Conservation (phyloP, 2,797 vertebrate species). For the Ambastaia sidthimunki region DNA sequence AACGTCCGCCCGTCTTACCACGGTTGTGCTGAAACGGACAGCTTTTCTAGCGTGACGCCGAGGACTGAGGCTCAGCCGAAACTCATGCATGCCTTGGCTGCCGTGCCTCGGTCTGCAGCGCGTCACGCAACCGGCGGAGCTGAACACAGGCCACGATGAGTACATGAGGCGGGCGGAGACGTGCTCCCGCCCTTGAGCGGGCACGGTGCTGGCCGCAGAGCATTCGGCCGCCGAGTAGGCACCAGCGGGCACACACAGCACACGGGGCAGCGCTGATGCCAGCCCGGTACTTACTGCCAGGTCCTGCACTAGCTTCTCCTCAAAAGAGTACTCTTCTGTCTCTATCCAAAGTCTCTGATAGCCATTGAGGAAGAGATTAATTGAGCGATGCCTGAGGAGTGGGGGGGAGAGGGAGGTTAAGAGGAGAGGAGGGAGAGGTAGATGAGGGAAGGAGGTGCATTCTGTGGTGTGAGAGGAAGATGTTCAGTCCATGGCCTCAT, state of each 20-base stretch:
- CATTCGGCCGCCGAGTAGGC: constrained; percentile 58
- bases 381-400: constrained; percentile 96
- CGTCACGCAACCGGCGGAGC: constrained; percentile 71
- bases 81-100: constrained; percentile 81
- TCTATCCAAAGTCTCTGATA: constrained; percentile 99
- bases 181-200: constrained; percentile 61
- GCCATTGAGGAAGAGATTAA: constrained; percentile 99
- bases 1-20: constrained; percentile 75
- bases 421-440: constrained; percentile 78
- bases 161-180: constrained; percentile 66
- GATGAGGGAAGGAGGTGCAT: constrained; percentile 53
- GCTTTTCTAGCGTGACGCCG: constrained; percentile 76
- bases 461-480: constrained; percentile 78
- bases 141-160: constrained; percentile 65
- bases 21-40: constrained; percentile 72
- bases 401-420: constrained; percentile 84
- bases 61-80: constrained; percentile 75
- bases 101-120: constrained; percentile 74
- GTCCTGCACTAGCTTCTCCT: constrained; percentile 99
- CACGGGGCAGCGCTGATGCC: constrained; percentile 65
- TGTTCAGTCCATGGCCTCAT: constrained; percentile 86
- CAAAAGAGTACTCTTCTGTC: constrained; percentile 99
- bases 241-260: constrained; percentile 62
- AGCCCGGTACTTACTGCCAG: constrained; percentile 98
- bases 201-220: constrained; percentile 67